Evolutionary conservation across 2,797 vertebrate species (phyloP).

Genomic region (Glyptemys insculpta): DNA sequence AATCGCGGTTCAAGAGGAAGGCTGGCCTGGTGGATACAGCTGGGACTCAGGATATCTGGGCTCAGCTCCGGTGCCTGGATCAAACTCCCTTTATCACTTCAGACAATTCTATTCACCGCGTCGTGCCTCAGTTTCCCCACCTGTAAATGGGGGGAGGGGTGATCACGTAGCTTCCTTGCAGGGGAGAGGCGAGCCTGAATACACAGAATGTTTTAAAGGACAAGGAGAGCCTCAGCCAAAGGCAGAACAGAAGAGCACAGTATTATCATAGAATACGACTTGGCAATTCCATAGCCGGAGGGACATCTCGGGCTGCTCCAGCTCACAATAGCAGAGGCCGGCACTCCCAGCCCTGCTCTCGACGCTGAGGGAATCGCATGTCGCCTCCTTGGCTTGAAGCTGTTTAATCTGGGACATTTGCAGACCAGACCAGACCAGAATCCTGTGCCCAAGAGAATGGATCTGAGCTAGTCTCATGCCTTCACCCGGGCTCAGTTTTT

Average conservation of each 20-base stretch:
- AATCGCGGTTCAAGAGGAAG: too few relatives aligned
- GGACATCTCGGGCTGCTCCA: background rate
- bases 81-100: background rate
- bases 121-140: background rate
- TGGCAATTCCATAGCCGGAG: slow-evolving; percentile 5
- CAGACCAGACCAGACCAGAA: background rate
- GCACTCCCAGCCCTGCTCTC: background rate
- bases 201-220: background rate
- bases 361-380: background rate
- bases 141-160: background rate
- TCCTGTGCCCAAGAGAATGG: background rate
- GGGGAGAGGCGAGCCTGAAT: background rate
- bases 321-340: background rate
- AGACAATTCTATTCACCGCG: background rate
- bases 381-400: background rate
- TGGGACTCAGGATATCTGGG: too few relatives aligned
- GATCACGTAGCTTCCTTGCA: background rate
- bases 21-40: too few relatives aligned
- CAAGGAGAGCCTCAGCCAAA: background rate
- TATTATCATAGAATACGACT: slow-evolving; percentile 3
- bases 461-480: background rate
- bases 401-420: background rate
- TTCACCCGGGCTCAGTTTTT: background rate
- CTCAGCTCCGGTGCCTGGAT: background rate
- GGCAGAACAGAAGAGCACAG: background rate